Conservation (phyloP, 1,140 invertebrate genomes). For the Phthorimaea operculella region DNA sequence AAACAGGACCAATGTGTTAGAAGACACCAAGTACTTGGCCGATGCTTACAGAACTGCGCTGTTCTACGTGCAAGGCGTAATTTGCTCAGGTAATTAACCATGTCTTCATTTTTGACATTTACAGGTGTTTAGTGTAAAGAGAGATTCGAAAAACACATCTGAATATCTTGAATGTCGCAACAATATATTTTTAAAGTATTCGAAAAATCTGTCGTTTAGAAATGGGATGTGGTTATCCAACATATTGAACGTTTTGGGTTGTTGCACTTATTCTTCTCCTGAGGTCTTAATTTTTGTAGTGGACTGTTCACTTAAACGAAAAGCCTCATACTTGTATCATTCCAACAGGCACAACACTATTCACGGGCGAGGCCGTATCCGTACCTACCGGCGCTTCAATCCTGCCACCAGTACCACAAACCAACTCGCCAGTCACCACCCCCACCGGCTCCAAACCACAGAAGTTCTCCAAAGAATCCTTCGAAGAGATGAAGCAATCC, state of each 20-base stretch:
- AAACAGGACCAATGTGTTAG: conserved; percentile 52
- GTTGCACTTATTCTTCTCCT: too few species aligned
- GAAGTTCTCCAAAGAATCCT: conserved; percentile 63
- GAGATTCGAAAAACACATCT: too few species aligned
- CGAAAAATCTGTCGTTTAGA: too few species aligned
- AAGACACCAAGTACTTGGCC: conserved; percentile 56
- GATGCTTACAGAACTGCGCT: conserved; percentile 58
- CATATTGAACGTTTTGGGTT: too few species aligned
- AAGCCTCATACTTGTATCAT: neutral
- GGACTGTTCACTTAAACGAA: neutral
- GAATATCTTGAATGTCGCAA: too few species aligned
- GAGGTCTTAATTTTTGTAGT: too few species aligned
- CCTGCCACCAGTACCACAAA: conserved; percentile 32
- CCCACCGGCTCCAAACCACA: conserved; percentile 10
- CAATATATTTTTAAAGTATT: too few species aligned
- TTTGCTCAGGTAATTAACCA: conserved; percentile 53
- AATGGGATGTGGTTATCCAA: too few species aligned
- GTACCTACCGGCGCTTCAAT: conserved; percentile 45
- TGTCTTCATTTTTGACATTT: too few species aligned
- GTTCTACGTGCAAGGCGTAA: conserved; percentile 60
- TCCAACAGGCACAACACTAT: conserved; percentile 49
- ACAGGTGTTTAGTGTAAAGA: too few species aligned
- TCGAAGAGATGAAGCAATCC: conserved; percentile 62
- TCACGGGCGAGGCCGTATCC: conserved; percentile 59
- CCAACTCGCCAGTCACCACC: conserved; percentile 16